These are phyloP conservation scores for Burhinus oedicnemus DNA, from an alignment of 2,113 vertebrate species.

Conservation along the genomic window DNA sequence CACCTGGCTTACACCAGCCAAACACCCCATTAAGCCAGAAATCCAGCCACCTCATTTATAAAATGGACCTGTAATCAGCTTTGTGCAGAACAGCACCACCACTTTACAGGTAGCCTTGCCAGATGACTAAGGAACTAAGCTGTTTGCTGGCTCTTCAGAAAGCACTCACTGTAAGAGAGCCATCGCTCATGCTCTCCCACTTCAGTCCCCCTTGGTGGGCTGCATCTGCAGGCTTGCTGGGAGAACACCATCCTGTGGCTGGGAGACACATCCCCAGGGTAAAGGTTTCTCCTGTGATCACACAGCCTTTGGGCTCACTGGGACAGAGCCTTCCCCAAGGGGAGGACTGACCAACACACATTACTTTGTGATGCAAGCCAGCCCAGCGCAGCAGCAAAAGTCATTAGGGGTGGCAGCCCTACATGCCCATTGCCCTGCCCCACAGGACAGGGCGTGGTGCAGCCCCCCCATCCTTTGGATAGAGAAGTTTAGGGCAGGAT, in stretches of 20 bases:
- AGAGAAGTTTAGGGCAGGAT: not conserved
- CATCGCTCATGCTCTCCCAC: not conserved
- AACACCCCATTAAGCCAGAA: not conserved
- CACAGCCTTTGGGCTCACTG: fast-evolving
- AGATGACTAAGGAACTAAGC: not conserved
- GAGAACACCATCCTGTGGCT: not conserved
- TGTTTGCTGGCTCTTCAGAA: not conserved
- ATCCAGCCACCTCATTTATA: not conserved
- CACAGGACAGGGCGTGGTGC: fast-evolving
- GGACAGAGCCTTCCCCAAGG: not conserved
- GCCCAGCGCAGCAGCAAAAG: not conserved
- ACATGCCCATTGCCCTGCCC: not conserved
- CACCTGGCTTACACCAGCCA: not conserved
- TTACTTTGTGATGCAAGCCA: not conserved
- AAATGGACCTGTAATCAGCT: not conserved
- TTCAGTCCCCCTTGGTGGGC: not conserved
- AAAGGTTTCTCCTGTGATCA: not conserved
- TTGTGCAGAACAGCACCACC: not conserved
- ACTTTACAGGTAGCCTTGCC: not conserved
- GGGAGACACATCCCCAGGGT: not conserved
- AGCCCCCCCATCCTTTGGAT: not conserved
- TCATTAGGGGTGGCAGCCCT: not conserved
- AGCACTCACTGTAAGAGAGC: fast-evolving
- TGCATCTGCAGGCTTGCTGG: not conserved
- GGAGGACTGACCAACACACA: not conserved